Evolutionary conservation across 2,797 vertebrate genomes (phyloP), one percentile per base, ranked within the genome.

Genomic region (Loriculus beryllinus): DNA sequence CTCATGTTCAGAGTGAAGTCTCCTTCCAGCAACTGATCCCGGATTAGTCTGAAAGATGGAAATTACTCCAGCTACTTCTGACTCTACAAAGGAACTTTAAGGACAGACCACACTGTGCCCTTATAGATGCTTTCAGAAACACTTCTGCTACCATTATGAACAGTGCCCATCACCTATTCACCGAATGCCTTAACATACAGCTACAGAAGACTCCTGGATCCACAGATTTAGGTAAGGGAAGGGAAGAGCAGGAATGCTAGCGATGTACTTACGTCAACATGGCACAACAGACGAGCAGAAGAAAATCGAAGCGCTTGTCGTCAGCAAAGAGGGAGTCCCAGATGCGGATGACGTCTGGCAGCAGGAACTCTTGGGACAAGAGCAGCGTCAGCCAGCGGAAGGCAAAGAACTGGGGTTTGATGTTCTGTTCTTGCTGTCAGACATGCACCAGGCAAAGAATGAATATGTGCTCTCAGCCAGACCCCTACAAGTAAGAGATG

Each of bases 371-470:
- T 96, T 99, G 99, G 64, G 99, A 99, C 23, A 99, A 97, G 96
- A 99, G 97, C 94, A 99, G 96, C 1, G 99, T 99, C 93, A 99
- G 97, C 99, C 99, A 99, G 95, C 99, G 99, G 97, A 99, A 99
- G 71, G 99, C 99, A 75, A 99, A 99, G 95, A 99, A 99, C 98
- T 99, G 99, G 3, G 99, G 99, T 96, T 99, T 99, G 98, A 99
- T 99, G 96, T 99, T 99, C 97, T 99, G 99, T 96, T 99, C 99
- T 97, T 99, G 99, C 99, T 99, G 98, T 88, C 71, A 82, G 95
- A 86, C 87, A 97, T 12, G 93, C 86, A 54, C 52, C 86, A 92
- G 91, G 91, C 86, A 93, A 76, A 94, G 49, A 95, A 23, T 93
- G 70, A 96, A 25, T 43, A 76, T 0, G 2, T 37, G 63, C 45